These are phyloP conservation scores for Darevskia mixta DNA, from an alignment of 2,797 vertebrate species.

Conservation along the genomic window DNA sequence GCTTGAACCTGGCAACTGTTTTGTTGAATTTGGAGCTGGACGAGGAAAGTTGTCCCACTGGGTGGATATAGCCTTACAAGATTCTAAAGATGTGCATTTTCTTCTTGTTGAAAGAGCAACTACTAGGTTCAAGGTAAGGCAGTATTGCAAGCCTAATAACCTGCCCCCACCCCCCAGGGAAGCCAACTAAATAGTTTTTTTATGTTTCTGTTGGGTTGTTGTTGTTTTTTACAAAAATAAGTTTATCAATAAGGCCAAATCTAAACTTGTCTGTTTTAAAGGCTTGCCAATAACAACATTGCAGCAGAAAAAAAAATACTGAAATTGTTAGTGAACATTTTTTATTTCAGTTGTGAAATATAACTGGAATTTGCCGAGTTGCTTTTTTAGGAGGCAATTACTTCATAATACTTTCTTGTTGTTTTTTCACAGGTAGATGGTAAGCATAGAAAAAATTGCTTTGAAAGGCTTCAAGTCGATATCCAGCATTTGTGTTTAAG, in stretches of 20 bases:
- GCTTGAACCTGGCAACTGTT: constrained; percentile 87
- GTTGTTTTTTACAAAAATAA: neutral
- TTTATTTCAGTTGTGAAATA: neutral
- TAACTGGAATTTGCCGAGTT: neutral
- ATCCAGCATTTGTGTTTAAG: constrained; percentile 95
- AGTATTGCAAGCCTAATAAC: neutral
- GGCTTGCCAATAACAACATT: neutral
- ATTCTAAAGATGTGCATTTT: constrained; percentile 84
- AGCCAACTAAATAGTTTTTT: neutral
- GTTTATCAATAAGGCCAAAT: neutral
- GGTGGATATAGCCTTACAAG: constrained; percentile 89
- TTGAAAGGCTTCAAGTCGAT: constrained; percentile 95
- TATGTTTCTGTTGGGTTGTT: neutral
- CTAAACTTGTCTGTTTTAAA: neutral
- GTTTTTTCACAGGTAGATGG: constrained; percentile 89
- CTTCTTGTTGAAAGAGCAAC: constrained; percentile 93
- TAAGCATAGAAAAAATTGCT: constrained; percentile 87
- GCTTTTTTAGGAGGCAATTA: neutral
- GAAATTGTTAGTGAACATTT: neutral
- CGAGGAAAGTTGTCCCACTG: constrained; percentile 96
- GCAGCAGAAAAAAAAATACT: too few species aligned
- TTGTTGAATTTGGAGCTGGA: constrained; percentile 96
- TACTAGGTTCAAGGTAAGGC: constrained; percentile 92
- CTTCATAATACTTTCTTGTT: constrained; percentile 15
- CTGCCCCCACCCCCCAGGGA: too few species aligned